Evolutionary conservation across 2,113 vertebrate genomes (phyloP), one percentile per base, ranked within the genome.

Genomic region (Gobio gobio): DNA sequence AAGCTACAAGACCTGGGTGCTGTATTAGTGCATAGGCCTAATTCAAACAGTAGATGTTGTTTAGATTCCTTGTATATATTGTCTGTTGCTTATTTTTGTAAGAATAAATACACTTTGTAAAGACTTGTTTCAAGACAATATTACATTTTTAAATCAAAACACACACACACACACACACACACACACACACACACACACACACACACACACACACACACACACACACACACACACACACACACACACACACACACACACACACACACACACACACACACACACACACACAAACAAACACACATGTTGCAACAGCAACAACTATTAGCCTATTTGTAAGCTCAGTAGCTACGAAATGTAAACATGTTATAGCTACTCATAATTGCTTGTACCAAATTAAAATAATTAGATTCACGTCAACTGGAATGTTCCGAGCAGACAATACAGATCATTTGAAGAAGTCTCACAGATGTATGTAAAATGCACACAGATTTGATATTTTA

Each of bases 81-180:
- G 63, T 66, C 22, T 70, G 18, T 96, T 95, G 92, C 95, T 95
- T 98, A 98, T 98, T 99, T 95, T 98, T 98, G 95, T 96, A 97
- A 98, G 96, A 98, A 98, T 97, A 99, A 97, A 99, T 95, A 94
- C 94, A 96, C 95, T 96, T 97, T 97, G 93, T 93, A 97, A 97
- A 94, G 96, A 96, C 85, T 74, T 72, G 84, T 64, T 10, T 54
- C 56, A 61, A 78, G 76, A 58, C 29, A 29, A 16, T 51, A 10
- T 26, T 10, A 0, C 24, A 5, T 40, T 40, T 20, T 77, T 26
- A 76, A 16, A 49, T 49, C 29, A 0, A 74, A 49, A 6, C 18
- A 54, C 45, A 43, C 43, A 45, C 43, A 9, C 43, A 45, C 43
- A 10, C 43, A 45, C 3, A 72, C 7, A 9, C 43, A 29, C 29